Evolutionary conservation across 2,113 vertebrate species (phyloP), one percentile per base, ranked within the genome.

Genomic region (Miniopterus natalensis): DNA sequence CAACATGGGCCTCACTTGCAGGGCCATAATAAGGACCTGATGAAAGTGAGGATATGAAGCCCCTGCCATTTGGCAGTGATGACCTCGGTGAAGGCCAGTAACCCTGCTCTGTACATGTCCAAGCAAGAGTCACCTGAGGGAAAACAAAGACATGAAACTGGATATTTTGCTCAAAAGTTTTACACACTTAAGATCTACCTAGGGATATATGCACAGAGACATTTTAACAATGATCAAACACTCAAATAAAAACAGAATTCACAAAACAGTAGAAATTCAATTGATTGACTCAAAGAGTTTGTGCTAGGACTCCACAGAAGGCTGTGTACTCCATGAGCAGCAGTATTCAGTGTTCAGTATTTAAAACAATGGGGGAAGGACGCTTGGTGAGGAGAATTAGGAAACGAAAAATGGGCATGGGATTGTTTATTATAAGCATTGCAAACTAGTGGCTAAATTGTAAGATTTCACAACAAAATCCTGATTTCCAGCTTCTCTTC

Each of bases 51-150:
- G 25, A 57, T 5, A 2, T 1, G 49, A n/a, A 20, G 25, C 17
- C 27, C 47, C 63, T 74, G 40, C 6, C 51, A 61, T 6, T 1
- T 8, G 6, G 25, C 20, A 31, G 42, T 15, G 18, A 2, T 3
- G 1, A 13, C 21, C 12, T 59, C 20, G 4, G 5, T 3, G 3
- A 5, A 10, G 40, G 17, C 6, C 14, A 31, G 23, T 6, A 0
- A 23, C 31, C 51, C 27, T 57, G 7, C 36, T 49, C 27, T 49
- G 51, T 47, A 14, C 10, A 17, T n/a, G 23, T 53, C 4, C 47
- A 18, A 20, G 21, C 1, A 0, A 21, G 23, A 40, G 57, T 1
- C 23, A 65, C 40, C 18, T 6, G 13, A 29, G 5, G 55, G 49
- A 74, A 47, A 49, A 47, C 53, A 66, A 55, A 84, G 40, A 29